Percentiles rank a stretch among this genome's conserved stretches.
Conservation (phyloP, 2,797 vertebrate species). For the Pteronotus mesoamericanus region DNA sequence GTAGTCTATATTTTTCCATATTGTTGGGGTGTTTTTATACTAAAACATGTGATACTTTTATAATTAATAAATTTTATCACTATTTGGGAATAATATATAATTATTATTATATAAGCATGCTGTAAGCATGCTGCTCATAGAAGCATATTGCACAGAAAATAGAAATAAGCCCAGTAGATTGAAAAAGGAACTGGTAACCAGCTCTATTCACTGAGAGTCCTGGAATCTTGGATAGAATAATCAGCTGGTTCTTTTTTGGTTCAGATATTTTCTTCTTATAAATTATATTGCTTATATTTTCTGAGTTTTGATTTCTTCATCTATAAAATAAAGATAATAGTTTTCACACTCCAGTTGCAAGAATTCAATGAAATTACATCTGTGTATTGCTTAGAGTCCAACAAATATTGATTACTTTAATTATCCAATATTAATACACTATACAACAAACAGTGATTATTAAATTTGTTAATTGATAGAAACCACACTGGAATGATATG, state of each 20-base stretch:
- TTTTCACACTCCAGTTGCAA: background rate
- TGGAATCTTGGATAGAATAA: background rate
- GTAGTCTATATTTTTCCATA: background rate
- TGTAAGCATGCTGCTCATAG: background rate
- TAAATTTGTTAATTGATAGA: background rate
- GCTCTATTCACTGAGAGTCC: background rate
- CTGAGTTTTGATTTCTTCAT: background rate
- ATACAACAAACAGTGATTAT: background rate
- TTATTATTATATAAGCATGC: background rate
- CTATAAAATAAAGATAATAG: background rate
- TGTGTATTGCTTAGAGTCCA: background rate
- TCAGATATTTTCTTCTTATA: background rate
- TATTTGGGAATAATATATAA: background rate
- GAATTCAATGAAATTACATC: background rate
- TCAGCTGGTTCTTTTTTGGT: background rate
- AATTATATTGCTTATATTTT: background rate
- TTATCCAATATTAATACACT: background rate
- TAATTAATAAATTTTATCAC: background rate
- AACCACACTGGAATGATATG: background rate
- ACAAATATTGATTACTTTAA: background rate
- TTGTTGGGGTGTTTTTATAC: background rate
- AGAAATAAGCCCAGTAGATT: background rate
- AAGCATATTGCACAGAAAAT: background rate
- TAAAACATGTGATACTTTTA: background rate
- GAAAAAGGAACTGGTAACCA: background rate